phyloP scores from a whole-genome alignment of 2,888 invertebrate species.

The Pinctada fucata region DNA sequence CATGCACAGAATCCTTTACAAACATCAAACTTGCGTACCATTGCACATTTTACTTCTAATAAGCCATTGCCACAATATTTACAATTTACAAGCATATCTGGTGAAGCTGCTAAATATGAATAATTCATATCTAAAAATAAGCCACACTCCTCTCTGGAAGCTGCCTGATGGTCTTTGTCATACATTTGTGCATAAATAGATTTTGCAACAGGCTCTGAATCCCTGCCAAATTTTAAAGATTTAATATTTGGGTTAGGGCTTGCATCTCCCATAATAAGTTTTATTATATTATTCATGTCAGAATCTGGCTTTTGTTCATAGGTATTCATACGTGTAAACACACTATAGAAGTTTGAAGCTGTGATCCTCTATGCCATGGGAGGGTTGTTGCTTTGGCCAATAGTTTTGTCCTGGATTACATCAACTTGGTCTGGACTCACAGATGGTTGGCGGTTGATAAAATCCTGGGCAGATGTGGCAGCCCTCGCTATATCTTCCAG shows the following conservation, averaged over 20 bases:
- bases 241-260: constrained; percentile 18
- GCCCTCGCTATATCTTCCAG: neutral
- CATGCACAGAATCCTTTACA: constrained; percentile 20
- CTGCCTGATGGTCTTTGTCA: constrained; percentile 4
- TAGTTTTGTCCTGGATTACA: neutral
- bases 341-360: constrained; percentile 24
- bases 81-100: constrained; percentile 27
- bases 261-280: constrained; percentile 10
- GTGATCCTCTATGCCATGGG: no score
- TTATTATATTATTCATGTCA: constrained; percentile 3
- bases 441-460: neutral
- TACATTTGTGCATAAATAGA: constrained; percentile 8
- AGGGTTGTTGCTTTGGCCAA: constrained; percentile 7
- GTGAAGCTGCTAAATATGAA: constrained; percentile 23
- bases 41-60: constrained; percentile 27
- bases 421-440: neutral
- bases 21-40: constrained; percentile 13
- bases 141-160: constrained; percentile 23
- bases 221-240: constrained; percentile 24
- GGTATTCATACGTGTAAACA: constrained; percentile 9
- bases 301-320: neutral
- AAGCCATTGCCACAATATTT: constrained; percentile 32
- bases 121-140: constrained; percentile 11
- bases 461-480: neutral
- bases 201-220: constrained; percentile 23